A percentile compares a stretch with the other conserved stretches of the same genome.
Evolutionary conservation across 2,797 vertebrate species (phyloP).

Genomic region (Peromyscus melanophrys): DNA sequence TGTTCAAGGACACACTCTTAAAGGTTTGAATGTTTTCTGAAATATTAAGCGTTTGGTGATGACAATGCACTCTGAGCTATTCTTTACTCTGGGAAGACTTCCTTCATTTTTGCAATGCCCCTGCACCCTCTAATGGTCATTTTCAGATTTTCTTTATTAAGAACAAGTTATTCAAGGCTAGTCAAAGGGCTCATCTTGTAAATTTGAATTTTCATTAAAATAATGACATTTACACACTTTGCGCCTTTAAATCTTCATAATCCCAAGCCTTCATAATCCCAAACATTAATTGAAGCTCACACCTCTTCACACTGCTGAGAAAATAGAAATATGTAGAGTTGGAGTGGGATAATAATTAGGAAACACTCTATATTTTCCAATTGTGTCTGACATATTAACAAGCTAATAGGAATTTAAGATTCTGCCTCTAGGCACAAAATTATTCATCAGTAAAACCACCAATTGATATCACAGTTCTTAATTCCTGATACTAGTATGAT

Average conservation of each 20-base stretch:
- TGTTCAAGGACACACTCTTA: slow-evolving; percentile 68
- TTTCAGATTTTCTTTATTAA: slow-evolving; percentile 54
- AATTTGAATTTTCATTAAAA: slow-evolving; percentile 77
- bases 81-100: not conserved
- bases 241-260: slow-evolving; percentile 73
- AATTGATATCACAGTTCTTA: slow-evolving; percentile 25
- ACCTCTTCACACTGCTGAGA: slow-evolving; percentile 53
- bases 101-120: slow-evolving; percentile 70
- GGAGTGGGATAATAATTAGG: slow-evolving; percentile 69
- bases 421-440: slow-evolving; percentile 66
- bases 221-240: slow-evolving; percentile 78
- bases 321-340: slow-evolving; percentile 68
- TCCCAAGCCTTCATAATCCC: slow-evolving; percentile 69
- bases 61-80: slow-evolving; percentile 40
- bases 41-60: slow-evolving; percentile 72
- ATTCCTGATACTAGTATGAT: slow-evolving; percentile 15
- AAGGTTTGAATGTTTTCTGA: slow-evolving; percentile 79
- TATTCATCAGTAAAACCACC: slow-evolving; percentile 37
- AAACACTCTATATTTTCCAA: slow-evolving; percentile 73
- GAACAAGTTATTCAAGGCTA: slow-evolving; percentile 61
- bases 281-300: slow-evolving; percentile 77
- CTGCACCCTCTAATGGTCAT: slow-evolving; percentile 84
- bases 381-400: slow-evolving; percentile 75
- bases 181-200: slow-evolving; percentile 42
- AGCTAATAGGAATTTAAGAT: slow-evolving; percentile 75